Percentiles rank a stretch among this genome's conserved stretches.
phyloP scores from a whole-genome alignment of 92 coral and sea anemone genomes.

The Palythoa grandiflora region DNA sequence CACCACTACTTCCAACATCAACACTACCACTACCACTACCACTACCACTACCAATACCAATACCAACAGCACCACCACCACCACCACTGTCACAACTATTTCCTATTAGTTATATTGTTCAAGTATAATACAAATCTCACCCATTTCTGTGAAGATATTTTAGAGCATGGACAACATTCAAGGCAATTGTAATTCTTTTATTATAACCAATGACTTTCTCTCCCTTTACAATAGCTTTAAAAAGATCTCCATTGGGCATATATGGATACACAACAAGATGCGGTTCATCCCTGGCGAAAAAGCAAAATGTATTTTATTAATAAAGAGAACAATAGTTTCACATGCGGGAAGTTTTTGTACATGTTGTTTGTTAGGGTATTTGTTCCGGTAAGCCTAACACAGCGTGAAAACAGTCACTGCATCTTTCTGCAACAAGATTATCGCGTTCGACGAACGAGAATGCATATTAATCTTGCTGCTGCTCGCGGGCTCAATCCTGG shows the following conservation, averaged over 20 bases:
- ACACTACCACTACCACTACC: background rate
- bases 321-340: background rate
- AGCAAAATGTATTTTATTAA: background rate
- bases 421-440: too few species aligned
- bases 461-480: too few species aligned
- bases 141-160: constrained; percentile 19
- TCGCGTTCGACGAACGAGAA: too few species aligned
- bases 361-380: too few species aligned
- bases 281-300: background rate
- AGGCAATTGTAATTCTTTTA: background rate
- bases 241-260: constrained; percentile 19
- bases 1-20: background rate
- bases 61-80: too few species aligned
- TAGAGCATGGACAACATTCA: constrained; percentile 11
- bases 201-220: background rate
- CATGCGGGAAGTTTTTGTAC: too few species aligned
- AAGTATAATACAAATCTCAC: background rate
- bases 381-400: too few species aligned
- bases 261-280: constrained; percentile 15
- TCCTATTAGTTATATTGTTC: background rate
- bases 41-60: too few species aligned
- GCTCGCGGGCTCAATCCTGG: too few species aligned
- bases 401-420: too few species aligned
- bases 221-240: background rate
- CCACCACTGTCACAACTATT: too few species aligned